phyloP scores from a whole-genome alignment of 2,797 vertebrate species.

The Alauda arvensis region DNA sequence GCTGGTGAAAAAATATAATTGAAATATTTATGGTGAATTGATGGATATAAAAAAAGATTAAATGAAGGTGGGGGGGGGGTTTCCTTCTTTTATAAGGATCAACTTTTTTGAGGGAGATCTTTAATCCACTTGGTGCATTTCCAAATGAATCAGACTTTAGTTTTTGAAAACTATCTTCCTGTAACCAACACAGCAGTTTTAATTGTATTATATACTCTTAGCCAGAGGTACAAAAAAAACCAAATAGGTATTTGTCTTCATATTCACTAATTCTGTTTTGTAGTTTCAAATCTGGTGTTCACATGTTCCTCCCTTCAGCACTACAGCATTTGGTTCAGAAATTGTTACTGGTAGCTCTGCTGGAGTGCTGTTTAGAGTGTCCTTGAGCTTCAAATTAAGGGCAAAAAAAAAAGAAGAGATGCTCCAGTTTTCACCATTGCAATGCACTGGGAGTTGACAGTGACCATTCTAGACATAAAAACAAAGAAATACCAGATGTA shows the following conservation, averaged over 20 bases:
- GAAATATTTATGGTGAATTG: constrained; percentile 1
- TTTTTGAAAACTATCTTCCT: not conserved
- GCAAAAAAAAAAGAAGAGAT: not conserved
- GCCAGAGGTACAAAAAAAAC: not conserved
- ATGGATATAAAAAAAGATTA: not conserved
- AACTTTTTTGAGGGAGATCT: not conserved
- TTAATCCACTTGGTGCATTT: not conserved
- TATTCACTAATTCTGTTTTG: not conserved
- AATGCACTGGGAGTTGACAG: not conserved
- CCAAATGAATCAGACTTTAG: not conserved
- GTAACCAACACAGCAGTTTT: not conserved
- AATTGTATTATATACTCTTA: not conserved
- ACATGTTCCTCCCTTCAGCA: not conserved
- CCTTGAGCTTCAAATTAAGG: not conserved
- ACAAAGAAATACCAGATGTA: not conserved
- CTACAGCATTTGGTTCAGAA: not conserved
- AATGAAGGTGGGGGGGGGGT: rapidly evolving
- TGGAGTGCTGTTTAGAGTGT: not conserved
- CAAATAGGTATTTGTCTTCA: not conserved
- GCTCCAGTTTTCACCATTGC: not conserved
- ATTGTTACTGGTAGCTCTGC: not conserved
- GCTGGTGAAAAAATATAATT: not conserved
- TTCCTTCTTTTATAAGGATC: not conserved
- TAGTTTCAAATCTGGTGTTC: not conserved
- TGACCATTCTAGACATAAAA: not conserved